A percentile compares a stretch with the other conserved stretches of the same genome.
phyloP scores from a whole-genome alignment of 2,113 vertebrate genomes.

The Neoarius graeffei region DNA sequence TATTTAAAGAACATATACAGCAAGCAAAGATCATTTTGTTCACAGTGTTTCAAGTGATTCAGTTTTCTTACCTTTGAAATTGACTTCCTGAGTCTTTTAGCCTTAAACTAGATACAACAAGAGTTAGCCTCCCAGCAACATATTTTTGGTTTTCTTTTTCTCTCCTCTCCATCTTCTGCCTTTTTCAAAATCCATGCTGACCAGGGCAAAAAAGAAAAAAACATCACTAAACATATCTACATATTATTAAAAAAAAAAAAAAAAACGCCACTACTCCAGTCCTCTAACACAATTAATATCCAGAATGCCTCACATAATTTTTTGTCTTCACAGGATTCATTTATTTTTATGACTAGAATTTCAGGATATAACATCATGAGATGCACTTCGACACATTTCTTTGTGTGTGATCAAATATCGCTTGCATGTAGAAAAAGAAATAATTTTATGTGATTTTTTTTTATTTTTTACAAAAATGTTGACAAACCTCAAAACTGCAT shows the following conservation, averaged over 20 bases:
- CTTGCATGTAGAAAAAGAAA: background rate
- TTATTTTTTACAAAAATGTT: background rate
- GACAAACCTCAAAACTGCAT: background rate
- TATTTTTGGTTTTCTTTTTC: background rate
- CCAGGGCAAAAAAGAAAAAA: background rate
- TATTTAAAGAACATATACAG: background rate
- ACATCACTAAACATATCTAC: no score
- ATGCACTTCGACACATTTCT: background rate
- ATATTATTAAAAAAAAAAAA: no score
- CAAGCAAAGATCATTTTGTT: background rate
- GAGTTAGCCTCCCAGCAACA: background rate
- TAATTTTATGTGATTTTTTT: background rate
- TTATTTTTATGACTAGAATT: background rate
- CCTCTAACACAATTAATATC: background rate
- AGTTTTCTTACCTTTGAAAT: background rate
- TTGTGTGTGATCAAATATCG: background rate
- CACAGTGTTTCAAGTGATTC: background rate
- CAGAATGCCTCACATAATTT: background rate
- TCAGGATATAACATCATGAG: background rate
- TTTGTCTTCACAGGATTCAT: background rate
- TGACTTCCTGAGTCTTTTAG: background rate
- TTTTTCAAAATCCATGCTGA: background rate
- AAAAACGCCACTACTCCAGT: background rate
- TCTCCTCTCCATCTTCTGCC: background rate
- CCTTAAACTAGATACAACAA: background rate